Conservation (phyloP, 2,797 vertebrate genomes). For the Chrysocyon brachyurus region DNA sequence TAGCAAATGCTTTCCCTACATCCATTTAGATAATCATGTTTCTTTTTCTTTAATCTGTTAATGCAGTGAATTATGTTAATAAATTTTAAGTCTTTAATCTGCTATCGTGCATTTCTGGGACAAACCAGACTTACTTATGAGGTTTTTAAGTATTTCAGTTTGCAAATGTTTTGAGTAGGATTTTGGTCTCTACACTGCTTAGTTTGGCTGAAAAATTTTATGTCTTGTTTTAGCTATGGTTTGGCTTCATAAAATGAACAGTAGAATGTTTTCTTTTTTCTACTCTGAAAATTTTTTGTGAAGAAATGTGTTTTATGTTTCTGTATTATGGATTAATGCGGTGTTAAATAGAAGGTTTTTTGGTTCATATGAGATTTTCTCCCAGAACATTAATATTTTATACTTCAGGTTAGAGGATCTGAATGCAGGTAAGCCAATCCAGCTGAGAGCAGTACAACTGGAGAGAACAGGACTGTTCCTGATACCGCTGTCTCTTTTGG, state of each 20-base stretch:
- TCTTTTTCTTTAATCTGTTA: slow-evolving; percentile 78
- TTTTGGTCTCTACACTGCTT: neutral
- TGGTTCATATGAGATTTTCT: neutral
- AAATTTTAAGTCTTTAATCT: slow-evolving; percentile 79
- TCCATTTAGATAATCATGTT: slow-evolving; percentile 81
- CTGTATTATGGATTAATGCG: neutral
- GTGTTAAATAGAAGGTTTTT: neutral
- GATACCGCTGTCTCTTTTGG: too few species aligned
- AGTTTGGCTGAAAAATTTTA: slow-evolving; percentile 42
- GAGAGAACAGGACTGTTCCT: neutral
- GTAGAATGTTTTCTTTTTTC: neutral
- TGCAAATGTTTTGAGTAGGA: slow-evolving; percentile 20
- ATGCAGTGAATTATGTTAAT: slow-evolving; percentile 75
- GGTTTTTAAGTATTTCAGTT: slow-evolving; percentile 44
- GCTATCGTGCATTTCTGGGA: slow-evolving; percentile 71
- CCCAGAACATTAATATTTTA: neutral
- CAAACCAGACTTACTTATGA: slow-evolving; percentile 56
- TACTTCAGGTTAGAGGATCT: neutral
- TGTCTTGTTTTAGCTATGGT: neutral
- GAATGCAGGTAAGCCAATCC: neutral
- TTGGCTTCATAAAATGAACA: neutral
- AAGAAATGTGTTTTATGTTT: neutral
- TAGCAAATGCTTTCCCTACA: slow-evolving; percentile 62
- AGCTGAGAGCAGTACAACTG: neutral
- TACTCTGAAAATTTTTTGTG: neutral